These are phyloP conservation scores for Scortum barcoo DNA, from an alignment of 2,113 vertebrate genomes.

Conservation along the genomic window DNA sequence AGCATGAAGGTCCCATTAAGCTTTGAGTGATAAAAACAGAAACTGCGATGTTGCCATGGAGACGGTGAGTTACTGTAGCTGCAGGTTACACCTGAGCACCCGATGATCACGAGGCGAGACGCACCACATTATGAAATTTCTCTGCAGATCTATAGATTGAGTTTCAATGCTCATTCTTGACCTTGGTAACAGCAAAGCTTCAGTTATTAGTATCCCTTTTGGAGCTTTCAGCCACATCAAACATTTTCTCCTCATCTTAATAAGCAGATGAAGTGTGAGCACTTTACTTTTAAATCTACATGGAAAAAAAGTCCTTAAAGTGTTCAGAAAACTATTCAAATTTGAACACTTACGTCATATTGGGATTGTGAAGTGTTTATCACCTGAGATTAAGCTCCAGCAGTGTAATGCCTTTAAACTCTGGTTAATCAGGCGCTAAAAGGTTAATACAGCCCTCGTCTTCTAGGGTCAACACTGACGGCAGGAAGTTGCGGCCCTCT, in stretches of 20 bases:
- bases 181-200: not conserved
- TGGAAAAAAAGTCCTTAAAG: not conserved
- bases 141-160: not conserved
- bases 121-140: not conserved
- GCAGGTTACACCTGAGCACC: not conserved
- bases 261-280: not conserved
- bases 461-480: slow-evolving; percentile 20
- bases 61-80: no score
- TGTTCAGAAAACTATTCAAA: not conserved
- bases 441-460: slow-evolving; percentile 9
- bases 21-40: not conserved
- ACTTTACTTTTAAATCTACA: no score
- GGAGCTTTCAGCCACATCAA: not conserved
- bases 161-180: not conserved
- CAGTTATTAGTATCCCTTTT: not conserved
- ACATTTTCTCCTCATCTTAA: not conserved
- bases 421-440: not conserved
- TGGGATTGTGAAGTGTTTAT: not conserved
- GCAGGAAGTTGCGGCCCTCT: slow-evolving; percentile 31
- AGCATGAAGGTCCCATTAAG: no score
- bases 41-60: not conserved
- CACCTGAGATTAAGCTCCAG: not conserved
- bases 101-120: not conserved
- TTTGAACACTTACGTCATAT: not conserved
- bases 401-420: not conserved